Conservation (phyloP, 1,140 invertebrate genomes). For the Drosophila chauvacae region DNA sequence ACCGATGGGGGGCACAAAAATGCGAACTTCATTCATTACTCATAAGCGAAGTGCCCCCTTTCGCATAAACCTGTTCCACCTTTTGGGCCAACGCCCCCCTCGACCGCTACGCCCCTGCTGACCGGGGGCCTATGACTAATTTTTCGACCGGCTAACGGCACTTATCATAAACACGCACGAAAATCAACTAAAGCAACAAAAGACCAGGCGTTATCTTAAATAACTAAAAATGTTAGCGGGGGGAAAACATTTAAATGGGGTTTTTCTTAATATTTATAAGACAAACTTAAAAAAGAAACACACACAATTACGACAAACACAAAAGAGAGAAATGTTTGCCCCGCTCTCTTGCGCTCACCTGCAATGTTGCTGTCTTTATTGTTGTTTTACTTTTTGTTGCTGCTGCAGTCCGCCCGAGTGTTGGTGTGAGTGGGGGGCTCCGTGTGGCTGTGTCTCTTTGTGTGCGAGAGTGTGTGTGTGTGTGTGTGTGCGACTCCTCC, state of each 20-base stretch:
- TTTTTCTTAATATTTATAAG: constrained; percentile 16
- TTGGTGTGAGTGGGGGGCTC: constrained; percentile 37
- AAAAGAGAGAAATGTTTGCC: constrained; percentile 33
- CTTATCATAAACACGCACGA: constrained; percentile 35
- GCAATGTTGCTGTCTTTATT: constrained; percentile 63
- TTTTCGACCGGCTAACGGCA: constrained; percentile 38
- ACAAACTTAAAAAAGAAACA: constrained; percentile 1
- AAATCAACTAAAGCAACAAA: constrained; percentile 16
- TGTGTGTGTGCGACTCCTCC: constrained; percentile 61
- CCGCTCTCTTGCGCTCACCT: constrained; percentile 66
- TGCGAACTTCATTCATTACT: constrained; percentile 65
- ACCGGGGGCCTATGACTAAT: constrained; percentile 40
- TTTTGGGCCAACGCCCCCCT: constrained; percentile 27
- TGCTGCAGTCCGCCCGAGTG: constrained; percentile 54
- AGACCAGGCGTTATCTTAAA: constrained; percentile 32
- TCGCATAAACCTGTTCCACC: constrained; percentile 51
- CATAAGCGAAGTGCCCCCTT: constrained; percentile 19
- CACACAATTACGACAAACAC: constrained; percentile 10
- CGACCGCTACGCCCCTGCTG: constrained; percentile 16
- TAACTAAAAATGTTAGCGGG: constrained; percentile 24
- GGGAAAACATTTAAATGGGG: constrained; percentile 27
- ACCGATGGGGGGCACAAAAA: constrained; percentile 28
- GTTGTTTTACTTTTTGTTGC: constrained; percentile 50
- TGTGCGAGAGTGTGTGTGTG: constrained; percentile 10
- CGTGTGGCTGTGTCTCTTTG: constrained; percentile 29